Conservation (phyloP, 1,140 invertebrate genomes). For the Cotesia typhae region DNA sequence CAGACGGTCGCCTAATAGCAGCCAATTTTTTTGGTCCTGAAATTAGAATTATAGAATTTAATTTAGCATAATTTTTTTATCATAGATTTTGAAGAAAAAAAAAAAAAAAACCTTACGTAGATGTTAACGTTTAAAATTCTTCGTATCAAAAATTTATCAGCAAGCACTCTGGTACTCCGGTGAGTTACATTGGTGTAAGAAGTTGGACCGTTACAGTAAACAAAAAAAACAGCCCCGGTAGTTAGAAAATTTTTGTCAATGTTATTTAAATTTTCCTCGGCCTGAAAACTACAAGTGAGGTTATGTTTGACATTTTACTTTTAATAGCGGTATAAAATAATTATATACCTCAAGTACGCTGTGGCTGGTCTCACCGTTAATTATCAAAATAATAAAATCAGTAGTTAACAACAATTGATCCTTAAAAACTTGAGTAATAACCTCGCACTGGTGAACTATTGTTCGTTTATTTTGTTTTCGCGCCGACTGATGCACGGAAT, state of each 20-base stretch:
- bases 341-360: slow-evolving; percentile 50
- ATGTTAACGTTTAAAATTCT: slow-evolving; percentile 50
- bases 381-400: slow-evolving; percentile 60
- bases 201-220: slow-evolving; percentile 51
- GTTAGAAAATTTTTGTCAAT: slow-evolving; percentile 56
- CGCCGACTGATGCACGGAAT: slow-evolving; percentile 47
- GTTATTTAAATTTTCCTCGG: slow-evolving; percentile 50
- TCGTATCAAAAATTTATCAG: slow-evolving; percentile 54
- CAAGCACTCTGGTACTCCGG: slow-evolving; percentile 46
- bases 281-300: slow-evolving; percentile 46
- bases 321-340: background rate
- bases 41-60: slow-evolving; percentile 23
- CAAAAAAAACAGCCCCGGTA: slow-evolving; percentile 49
- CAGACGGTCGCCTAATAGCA: slow-evolving; percentile 49
- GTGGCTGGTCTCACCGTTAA: slow-evolving; percentile 48
- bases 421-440: slow-evolving; percentile 45
- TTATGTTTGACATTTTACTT: slow-evolving; percentile 17
- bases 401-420: slow-evolving; percentile 44
- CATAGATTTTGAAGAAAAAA: slow-evolving; percentile 1
- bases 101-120: slow-evolving; percentile 47
- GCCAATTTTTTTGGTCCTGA: slow-evolving; percentile 43
- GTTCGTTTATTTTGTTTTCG: slow-evolving; percentile 46
- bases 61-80: background rate
- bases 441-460: slow-evolving; percentile 55
- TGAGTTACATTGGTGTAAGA: slow-evolving; percentile 46